Percentiles rank a stretch among this genome's conserved stretches.
phyloP scores from a whole-genome alignment of 2,797 vertebrate species.

The Remorina albescens region DNA sequence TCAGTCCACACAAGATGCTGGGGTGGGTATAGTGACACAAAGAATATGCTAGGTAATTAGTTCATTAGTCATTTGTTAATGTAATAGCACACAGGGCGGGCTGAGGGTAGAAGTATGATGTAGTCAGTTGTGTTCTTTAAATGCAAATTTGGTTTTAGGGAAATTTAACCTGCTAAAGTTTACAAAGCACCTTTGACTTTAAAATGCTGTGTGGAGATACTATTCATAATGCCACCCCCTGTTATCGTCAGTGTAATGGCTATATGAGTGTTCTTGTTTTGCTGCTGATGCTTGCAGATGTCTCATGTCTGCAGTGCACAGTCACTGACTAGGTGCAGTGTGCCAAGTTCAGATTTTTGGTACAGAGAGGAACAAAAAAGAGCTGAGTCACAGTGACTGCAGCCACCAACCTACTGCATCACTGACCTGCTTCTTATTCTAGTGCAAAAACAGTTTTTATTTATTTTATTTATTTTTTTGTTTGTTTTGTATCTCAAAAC shows the following conservation, averaged over 20 bases:
- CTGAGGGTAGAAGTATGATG: background rate
- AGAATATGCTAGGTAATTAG: background rate
- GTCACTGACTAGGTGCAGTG: constrained; percentile 50
- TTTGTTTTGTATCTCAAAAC: background rate
- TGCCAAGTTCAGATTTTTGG: constrained; percentile 58
- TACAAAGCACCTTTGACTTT: background rate
- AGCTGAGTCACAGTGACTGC: constrained; percentile 78
- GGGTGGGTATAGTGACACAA: constrained; percentile 1
- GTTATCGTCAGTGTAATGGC: constrained; percentile 4
- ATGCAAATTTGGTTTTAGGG: background rate
- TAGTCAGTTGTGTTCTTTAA: background rate
- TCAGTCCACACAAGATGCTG: constrained; percentile 46
- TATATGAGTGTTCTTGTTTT: background rate
- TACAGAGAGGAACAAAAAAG: constrained; percentile 55
- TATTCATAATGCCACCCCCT: background rate
- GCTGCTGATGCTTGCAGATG: constrained; percentile 64
- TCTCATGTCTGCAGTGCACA: constrained; percentile 68
- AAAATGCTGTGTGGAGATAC: background rate
- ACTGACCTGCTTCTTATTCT: constrained; percentile 31
- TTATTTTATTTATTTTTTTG: too few relatives aligned
- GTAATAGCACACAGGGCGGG: background rate
- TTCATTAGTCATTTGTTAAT: background rate
- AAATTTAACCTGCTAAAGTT: background rate
- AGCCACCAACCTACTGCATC: constrained; percentile 56
- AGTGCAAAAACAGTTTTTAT: constrained; percentile 18